A percentile compares a stretch with the other conserved stretches of the same genome.
phyloP scores from a whole-genome alignment of 2,113 vertebrate genomes.

The Protobothrops flavoviridis region DNA sequence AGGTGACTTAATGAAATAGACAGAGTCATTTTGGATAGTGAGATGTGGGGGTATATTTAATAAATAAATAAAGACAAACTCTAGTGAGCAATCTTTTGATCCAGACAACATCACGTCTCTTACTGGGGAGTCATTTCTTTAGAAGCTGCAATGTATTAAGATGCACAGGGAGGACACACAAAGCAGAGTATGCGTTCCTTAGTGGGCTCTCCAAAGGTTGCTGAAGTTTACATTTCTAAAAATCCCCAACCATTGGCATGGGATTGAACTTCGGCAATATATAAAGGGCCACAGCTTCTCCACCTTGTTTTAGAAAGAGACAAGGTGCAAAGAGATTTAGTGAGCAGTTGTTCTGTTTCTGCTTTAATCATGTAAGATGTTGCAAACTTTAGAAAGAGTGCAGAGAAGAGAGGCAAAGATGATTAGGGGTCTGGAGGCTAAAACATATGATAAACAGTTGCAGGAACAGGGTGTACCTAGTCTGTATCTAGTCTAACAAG shows the following conservation, averaged over 20 bases:
- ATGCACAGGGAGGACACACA: background rate
- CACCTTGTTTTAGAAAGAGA: background rate
- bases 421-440: no score
- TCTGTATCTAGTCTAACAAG: no score
- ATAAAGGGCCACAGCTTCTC: background rate
- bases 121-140: background rate
- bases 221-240: background rate
- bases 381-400: no score
- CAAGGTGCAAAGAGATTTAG: background rate
- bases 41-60: no score
- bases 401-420: no score
- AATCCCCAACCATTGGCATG: background rate
- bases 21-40: no score
- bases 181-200: background rate
- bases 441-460: no score
- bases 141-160: background rate
- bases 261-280: no score
- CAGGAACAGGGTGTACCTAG: no score
- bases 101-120: background rate
- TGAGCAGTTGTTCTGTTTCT: background rate
- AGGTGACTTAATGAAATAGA: background rate
- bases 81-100: background rate
- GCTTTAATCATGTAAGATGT: background rate
- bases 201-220: background rate
- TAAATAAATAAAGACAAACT: background rate